Conservation (phyloP, 2,797 vertebrate genomes). For the Halcyon chelicuti region DNA sequence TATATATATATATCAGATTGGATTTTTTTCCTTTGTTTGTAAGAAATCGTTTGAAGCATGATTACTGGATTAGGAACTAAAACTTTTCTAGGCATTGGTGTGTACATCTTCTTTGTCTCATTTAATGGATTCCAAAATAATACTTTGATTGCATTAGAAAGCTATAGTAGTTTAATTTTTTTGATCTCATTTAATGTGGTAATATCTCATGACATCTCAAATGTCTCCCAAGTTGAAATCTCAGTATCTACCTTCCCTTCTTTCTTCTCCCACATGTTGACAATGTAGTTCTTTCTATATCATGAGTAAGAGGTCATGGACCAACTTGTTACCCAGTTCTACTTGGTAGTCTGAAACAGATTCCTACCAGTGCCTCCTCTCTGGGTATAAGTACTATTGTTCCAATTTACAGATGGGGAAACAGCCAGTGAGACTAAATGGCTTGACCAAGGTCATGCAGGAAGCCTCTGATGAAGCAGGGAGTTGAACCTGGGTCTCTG, state of each 20-base stretch:
- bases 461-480: conserved; percentile 43
- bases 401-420: conserved; percentile 44
- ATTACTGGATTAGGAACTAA: not conserved
- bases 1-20: not conserved
- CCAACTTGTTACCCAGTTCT: not conserved
- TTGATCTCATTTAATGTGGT: not conserved
- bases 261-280: not conserved
- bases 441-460: conserved; percentile 20
- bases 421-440: conserved; percentile 26
- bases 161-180: not conserved
- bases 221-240: not conserved
- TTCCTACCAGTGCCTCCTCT: not conserved
- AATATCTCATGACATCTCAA: not conserved
- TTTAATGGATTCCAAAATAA: not conserved
- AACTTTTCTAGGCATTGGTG: not conserved
- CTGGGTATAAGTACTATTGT: conserved; percentile 41
- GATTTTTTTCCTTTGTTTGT: not conserved
- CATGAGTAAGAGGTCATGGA: not conserved
- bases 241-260: not conserved
- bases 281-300: not conserved
- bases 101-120: not conserved
- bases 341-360: not conserved
- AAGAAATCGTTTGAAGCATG: not conserved
- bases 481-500: conserved; percentile 32
- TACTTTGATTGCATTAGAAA: not conserved